Evolutionary conservation across 2,113 vertebrate species (phyloP), one percentile per base, ranked within the genome.

Genomic region (Tenebrosternarchus preto): DNA sequence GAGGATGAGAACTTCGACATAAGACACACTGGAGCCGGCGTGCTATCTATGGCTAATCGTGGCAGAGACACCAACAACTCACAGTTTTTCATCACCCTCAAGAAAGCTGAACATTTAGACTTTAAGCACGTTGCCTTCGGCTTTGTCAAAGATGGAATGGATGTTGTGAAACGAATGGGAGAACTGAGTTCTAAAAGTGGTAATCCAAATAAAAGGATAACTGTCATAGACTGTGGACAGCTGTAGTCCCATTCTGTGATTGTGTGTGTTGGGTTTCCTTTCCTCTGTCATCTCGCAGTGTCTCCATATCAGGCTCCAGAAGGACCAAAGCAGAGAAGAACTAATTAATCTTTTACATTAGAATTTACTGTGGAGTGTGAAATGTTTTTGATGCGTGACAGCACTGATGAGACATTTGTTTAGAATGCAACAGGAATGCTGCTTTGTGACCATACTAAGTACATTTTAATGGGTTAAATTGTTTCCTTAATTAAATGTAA

Each of bases 101-200:
- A 94, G 87, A 97, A 97, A 88, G 92, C 95, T 2, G 96, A 98
- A 86, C 92, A 95, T 88, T 91, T 98, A 90, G 96, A 99, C 93
- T 97, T 95, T 78, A 98, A 96, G 86, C 96, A 99, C 22, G 97
- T 98, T 63, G 96, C 93, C 11, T 98, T 99, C 80, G 97, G 97
- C 4, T 95, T 94, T 89, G 95, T 98, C 76, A 94, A 90, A 80
- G 94, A 94, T 1, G 96, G 97, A 81, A 96, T 97, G 95, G 94
- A 95, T 83, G 92, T 96, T 80, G 93, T 99, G 78, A 95, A 90
- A 80, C 92, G 91, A 84, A 96, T 98, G 7, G 96, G 94, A 86
- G 91, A 92, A 61, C 93, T 96, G 83, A 97, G 96, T 86, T 93
- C 94, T 59, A 94, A 94, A 79, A 87, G 88, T 76, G 96, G 96